Percentiles rank a stretch among this genome's conserved stretches.
These are phyloP conservation scores for Falco berigora DNA, from an alignment of 2,797 vertebrate species.

Conservation along the genomic window DNA sequence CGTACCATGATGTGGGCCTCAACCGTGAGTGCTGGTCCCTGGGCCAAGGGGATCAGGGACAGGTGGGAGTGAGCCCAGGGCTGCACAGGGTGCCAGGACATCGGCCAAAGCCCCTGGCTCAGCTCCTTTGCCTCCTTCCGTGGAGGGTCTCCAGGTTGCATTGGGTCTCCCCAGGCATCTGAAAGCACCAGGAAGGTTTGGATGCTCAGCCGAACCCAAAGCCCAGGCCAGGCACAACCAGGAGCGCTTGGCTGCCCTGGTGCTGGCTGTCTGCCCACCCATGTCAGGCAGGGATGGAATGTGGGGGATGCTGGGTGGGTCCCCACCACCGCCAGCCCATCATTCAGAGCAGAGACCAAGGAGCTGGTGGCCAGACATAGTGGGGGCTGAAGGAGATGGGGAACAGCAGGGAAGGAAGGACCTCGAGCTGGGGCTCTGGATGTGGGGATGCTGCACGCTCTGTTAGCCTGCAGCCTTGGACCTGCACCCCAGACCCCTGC, in stretches of 20 bases:
- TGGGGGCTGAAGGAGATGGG: background rate
- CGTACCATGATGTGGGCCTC: conserved; percentile 96
- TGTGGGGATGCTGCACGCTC: background rate
- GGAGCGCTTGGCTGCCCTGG: background rate
- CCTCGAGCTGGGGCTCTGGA: background rate
- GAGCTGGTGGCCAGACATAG: background rate
- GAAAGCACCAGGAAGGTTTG: background rate
- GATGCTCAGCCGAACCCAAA: background rate
- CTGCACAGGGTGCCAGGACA: background rate
- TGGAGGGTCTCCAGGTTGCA: background rate
- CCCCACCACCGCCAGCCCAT: rapidly evolving
- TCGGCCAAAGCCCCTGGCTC: background rate
- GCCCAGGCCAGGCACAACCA: background rate
- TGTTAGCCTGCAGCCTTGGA: background rate
- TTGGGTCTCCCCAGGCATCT: background rate
- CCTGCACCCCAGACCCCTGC: background rate
- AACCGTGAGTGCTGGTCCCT: conserved; percentile 84
- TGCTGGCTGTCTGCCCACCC: background rate
- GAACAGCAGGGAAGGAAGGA: background rate
- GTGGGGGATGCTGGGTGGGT: rapidly evolving
- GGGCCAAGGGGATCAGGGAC: background rate
- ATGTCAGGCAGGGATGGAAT: background rate
- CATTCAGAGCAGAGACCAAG: background rate
- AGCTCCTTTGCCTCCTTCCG: background rate
- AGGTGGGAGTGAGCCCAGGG: background rate